phyloP scores from a whole-genome alignment of 2,113 vertebrate genomes.

The Natator depressus region DNA sequence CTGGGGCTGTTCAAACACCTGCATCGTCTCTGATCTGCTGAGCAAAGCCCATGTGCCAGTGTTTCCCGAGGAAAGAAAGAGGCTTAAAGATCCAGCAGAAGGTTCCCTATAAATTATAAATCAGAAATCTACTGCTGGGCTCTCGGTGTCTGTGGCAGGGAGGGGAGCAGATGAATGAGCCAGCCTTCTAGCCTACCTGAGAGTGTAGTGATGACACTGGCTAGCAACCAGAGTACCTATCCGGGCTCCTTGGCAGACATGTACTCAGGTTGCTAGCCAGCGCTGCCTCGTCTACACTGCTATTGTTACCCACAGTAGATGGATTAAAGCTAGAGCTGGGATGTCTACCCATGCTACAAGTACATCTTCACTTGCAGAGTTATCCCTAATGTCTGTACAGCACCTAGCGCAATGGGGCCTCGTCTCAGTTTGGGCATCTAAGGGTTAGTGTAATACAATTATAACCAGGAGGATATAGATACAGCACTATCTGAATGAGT shows the following conservation, averaged over 20 bases:
- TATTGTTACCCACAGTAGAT: not conserved
- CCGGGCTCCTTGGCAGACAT: not conserved
- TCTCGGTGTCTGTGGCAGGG: not conserved
- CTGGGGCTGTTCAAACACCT: slow-evolving; percentile 7
- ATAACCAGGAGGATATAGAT: not conserved
- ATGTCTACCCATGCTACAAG: not conserved
- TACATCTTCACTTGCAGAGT: not conserved
- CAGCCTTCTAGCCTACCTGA: not conserved
- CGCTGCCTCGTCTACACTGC: not conserved
- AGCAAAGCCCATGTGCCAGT: not conserved
- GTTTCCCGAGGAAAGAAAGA: not conserved
- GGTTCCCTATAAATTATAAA: slow-evolving; percentile 51
- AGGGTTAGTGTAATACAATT: not conserved
- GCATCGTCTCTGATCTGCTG: not conserved
- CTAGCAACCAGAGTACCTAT: not conserved
- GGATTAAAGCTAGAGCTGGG: not conserved
- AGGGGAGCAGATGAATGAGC: not conserved
- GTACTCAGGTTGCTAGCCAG: not conserved
- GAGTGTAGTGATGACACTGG: not conserved
- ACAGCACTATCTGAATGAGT: not conserved
- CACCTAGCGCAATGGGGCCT: not conserved
- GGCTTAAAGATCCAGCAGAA: slow-evolving; percentile 7
- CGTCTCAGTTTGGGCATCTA: not conserved
- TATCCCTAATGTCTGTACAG: not conserved
- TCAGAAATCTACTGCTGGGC: not conserved